These are phyloP conservation scores for Drosophila quinaria DNA, from an alignment of 2,888 invertebrate species.

Conservation along the genomic window DNA sequence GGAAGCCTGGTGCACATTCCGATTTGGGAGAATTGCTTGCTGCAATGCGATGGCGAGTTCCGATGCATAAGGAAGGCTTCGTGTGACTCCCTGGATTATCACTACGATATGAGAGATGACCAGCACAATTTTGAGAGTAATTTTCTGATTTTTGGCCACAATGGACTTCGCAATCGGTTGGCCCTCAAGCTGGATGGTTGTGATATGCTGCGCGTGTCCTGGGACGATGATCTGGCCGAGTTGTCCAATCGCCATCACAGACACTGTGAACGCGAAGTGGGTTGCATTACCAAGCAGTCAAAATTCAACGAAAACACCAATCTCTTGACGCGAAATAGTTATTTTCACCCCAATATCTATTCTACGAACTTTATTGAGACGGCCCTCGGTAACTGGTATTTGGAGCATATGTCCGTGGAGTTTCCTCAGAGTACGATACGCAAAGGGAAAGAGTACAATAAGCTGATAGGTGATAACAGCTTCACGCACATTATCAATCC, in stretches of 20 bases:
- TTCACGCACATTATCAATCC: slow-evolving; percentile 42
- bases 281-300: neutral
- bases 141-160: slow-evolving; percentile 34
- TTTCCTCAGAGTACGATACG: neutral
- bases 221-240: slow-evolving; percentile 37
- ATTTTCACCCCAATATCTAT: slow-evolving; percentile 26
- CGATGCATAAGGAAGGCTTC: neutral
- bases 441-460: accelerated
- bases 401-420: slow-evolving; percentile 10
- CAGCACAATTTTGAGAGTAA: neutral
- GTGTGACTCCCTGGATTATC: neutral
- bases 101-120: slow-evolving; percentile 6
- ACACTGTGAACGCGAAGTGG: neutral
- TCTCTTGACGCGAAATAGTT: slow-evolving; percentile 9
- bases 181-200: slow-evolving; percentile 20
- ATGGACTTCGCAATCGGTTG: slow-evolving; percentile 54
- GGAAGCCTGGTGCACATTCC: too few relatives aligned
- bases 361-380: slow-evolving; percentile 16
- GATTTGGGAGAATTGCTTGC: neutral
- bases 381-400: slow-evolving; percentile 38
- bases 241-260: slow-evolving; percentile 34
- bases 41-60: neutral
- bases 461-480: slow-evolving; percentile 7
- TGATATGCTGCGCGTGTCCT: slow-evolving; percentile 31
- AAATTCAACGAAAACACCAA: accelerated